These are phyloP conservation scores for Entosphenus tridentatus DNA, from an alignment of 2,113 vertebrate species.

Conservation along the genomic window DNA sequence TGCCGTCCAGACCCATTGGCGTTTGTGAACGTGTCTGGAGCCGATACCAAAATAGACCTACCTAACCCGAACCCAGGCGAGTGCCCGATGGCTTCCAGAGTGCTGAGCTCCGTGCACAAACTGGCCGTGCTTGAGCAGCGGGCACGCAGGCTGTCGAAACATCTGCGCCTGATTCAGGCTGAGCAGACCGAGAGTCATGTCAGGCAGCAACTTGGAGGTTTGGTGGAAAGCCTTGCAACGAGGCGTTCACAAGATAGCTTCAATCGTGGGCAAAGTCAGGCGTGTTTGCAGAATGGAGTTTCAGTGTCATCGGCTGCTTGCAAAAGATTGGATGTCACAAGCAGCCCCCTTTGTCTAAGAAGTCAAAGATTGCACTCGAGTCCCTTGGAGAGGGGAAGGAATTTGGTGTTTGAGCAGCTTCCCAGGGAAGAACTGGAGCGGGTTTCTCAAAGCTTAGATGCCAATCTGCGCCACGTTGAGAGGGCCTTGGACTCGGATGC, in stretches of 20 bases:
- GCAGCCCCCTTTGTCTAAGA: constrained; percentile 13
- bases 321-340: constrained; percentile 28
- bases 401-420: constrained; percentile 43
- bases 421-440: constrained; percentile 47
- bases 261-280: too few species aligned
- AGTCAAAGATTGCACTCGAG: constrained; percentile 36
- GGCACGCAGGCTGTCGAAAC: constrained; percentile 59
- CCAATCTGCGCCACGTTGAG: constrained; percentile 57
- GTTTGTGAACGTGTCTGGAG: too few species aligned
- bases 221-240: constrained; percentile 47
- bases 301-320: constrained; percentile 29
- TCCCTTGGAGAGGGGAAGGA: constrained; percentile 15
- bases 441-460: constrained; percentile 57
- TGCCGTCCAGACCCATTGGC: too few species aligned
- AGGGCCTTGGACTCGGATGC: constrained; percentile 79
- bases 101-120: constrained; percentile 11
- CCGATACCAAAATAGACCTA: too few species aligned
- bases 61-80: too few species aligned
- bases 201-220: constrained; percentile 74
- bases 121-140: constrained; percentile 22
- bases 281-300: too few species aligned
- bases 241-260: too few species aligned
- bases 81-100: constrained; percentile 14
- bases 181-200: constrained; percentile 94
- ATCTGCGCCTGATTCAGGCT: constrained; percentile 83